A percentile compares a stretch with the other conserved stretches of the same genome.
phyloP scores from a whole-genome alignment of 2,888 invertebrate species.

The Patella caerulea region DNA sequence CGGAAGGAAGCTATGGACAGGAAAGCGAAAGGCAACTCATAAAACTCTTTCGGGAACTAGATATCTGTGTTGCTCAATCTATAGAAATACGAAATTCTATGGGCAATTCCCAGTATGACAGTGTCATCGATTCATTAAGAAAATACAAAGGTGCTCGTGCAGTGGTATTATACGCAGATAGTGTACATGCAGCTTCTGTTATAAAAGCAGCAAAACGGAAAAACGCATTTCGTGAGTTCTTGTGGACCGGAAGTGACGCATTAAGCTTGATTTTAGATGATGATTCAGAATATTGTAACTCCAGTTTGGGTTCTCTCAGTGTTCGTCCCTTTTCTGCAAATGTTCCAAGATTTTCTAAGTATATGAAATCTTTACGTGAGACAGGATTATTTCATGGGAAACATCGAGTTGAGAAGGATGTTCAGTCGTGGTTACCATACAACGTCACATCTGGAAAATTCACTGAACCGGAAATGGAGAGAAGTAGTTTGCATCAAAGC shows the following conservation, averaged over 20 bases:
- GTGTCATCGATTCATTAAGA: slow-evolving; percentile 29
- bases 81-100: slow-evolving; percentile 37
- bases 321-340: slow-evolving; percentile 34
- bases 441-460: not conserved
- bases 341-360: slow-evolving; percentile 24
- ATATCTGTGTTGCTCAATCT: slow-evolving; percentile 55
- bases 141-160: slow-evolving; percentile 42
- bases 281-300: slow-evolving; percentile 34
- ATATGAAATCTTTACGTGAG: slow-evolving; percentile 17
- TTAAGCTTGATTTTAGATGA: slow-evolving; percentile 38
- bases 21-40: slow-evolving; percentile 47
- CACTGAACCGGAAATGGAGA: not conserved
- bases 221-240: slow-evolving; percentile 49
- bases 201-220: slow-evolving; percentile 44
- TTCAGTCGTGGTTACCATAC: slow-evolving; percentile 10
- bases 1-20: slow-evolving; percentile 76
- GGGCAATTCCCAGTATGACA: slow-evolving; percentile 29
- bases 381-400: not conserved
- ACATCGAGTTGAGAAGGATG: slow-evolving; percentile 1
- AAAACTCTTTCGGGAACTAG: slow-evolving; percentile 25
- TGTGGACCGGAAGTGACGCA: slow-evolving; percentile 65
- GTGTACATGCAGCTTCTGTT: slow-evolving; percentile 48
- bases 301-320: slow-evolving; percentile 38
- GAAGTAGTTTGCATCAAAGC: not conserved
- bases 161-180: slow-evolving; percentile 60